A percentile compares a stretch with the other conserved stretches of the same genome.
Conservation (phyloP, 2,113 vertebrate species). For the Polypterus bichir region DNA sequence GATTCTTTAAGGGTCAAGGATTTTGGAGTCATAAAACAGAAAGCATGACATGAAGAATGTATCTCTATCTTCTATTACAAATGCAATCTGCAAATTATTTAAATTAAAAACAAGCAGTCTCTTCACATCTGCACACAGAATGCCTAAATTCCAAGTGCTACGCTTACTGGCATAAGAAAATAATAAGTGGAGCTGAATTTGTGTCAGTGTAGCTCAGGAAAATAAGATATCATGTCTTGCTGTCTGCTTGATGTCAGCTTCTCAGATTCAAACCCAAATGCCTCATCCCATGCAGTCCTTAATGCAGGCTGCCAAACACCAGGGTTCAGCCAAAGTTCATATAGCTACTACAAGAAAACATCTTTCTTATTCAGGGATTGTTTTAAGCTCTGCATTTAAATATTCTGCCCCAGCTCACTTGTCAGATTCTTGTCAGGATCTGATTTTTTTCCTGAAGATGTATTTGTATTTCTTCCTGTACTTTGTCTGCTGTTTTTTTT, state of each 20-base stretch:
- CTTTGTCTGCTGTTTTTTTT: too few relatives aligned
- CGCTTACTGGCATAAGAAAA: constrained; percentile 74
- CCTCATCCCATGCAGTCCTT: constrained; percentile 71
- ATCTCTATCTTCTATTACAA: constrained; percentile 58
- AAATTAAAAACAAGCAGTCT: constrained; percentile 66
- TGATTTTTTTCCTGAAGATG: too few relatives aligned
- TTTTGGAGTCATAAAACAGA: constrained; percentile 50
- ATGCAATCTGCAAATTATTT: constrained; percentile 77
- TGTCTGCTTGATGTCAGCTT: constrained; percentile 88
- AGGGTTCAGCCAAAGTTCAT: constrained; percentile 90
- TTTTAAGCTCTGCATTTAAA: constrained; percentile 8
- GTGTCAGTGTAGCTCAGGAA: constrained; percentile 86
- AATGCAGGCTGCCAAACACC: constrained; percentile 63
- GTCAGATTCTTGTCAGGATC: too few relatives aligned
- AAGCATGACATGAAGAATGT: constrained; percentile 60
- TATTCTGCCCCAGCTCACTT: neutral
- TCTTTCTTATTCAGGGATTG: constrained; percentile 18
- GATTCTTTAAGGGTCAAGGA: constrained; percentile 41
- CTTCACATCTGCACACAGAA: constrained; percentile 71
- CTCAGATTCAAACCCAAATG: constrained; percentile 76
- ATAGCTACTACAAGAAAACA: constrained; percentile 68
- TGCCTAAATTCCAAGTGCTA: constrained; percentile 52
- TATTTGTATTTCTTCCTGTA: too few relatives aligned
- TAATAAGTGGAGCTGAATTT: constrained; percentile 84
- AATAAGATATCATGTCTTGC: constrained; percentile 98